Conservation (phyloP, 2,888 invertebrate genomes). For the Ophioninae sp. region DNA sequence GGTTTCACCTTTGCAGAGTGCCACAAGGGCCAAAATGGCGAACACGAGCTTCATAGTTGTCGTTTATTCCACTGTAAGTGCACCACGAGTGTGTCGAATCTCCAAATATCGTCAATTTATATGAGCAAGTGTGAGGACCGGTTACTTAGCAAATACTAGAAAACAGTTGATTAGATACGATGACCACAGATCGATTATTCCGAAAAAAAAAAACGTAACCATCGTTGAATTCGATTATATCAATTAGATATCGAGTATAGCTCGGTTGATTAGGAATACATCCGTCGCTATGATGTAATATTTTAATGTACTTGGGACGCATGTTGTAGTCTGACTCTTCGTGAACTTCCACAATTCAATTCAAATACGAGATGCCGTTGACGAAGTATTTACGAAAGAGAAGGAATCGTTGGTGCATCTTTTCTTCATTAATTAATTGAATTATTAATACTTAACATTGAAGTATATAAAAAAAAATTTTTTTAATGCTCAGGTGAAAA, state of each 20-base stretch:
- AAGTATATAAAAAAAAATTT: too few species aligned
- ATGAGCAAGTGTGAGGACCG: slow-evolving; percentile 8
- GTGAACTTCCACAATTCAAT: background rate
- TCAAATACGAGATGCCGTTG: background rate
- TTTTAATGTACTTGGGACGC: background rate
- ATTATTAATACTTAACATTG: too few species aligned
- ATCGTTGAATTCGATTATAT: background rate
- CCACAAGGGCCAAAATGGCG: slow-evolving; percentile 44
- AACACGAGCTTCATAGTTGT: slow-evolving; percentile 56
- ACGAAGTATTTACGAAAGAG: background rate
- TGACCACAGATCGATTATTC: background rate
- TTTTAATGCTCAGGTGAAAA: too few species aligned
- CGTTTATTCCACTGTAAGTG: slow-evolving; percentile 4
- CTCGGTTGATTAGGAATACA: background rate
- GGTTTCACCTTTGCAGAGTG: slow-evolving; percentile 48
- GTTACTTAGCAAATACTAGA: background rate
- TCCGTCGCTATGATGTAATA: background rate
- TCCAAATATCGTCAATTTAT: slow-evolving; percentile 19
- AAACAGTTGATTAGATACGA: slow-evolving; percentile 11
- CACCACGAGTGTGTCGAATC: slow-evolving; percentile 1
- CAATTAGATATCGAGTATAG: background rate
- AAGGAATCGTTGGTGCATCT: too few species aligned
- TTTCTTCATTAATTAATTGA: too few species aligned
- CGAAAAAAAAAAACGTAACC: background rate
- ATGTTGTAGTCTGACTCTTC: background rate